Evolutionary conservation across 2,797 vertebrate species (phyloP), one percentile per base, ranked within the genome.

Genomic region (Kryptopterus vitreolus): DNA sequence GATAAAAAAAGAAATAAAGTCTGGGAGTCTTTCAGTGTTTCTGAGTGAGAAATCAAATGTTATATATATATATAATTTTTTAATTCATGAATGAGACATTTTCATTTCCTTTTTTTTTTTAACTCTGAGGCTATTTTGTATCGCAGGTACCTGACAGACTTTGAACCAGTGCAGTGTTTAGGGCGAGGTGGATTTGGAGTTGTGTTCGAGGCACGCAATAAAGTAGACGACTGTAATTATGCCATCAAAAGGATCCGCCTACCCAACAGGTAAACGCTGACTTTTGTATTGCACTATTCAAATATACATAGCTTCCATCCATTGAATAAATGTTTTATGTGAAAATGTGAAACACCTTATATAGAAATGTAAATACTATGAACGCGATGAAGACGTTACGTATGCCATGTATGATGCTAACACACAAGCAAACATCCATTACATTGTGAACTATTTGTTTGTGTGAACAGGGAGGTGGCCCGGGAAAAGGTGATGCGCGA

Each of bases 161-260:
- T 99, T 88, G 96, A 99, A 85, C 97, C 97, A 0, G 94, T 99
- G 88, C 97, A 99, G 89, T 99, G 98, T 89, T 92, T 99, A 58
- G 98, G 98, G 33, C 95, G 95, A 2, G 98, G 98, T 31, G 98
- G 98, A 13, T 99, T 99, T 78, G 98, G 98, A 4, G 98, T 99
- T 0, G 98, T 99, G 80, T 99, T 99, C 90, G 97, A 99, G 92
- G 98, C 98, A 69, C 95, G 92, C 86, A 99, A 99, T 92, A 96
- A 99, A 94, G 98, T 99, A 81, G 98, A 99, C 24, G 98, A 99
- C 90, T 99, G 98, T 90, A 95, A 99, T 89, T 99, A 99, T 29
- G 98, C 98, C 82, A 99, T 99, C 93, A 99, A 99, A 92, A 95
- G 98, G 85, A 99, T 99, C 86, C 96, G 96, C 12, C 93, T 99